These are phyloP conservation scores for Eucera pruinosa DNA, from an alignment of 2,888 invertebrate genomes.

Conservation along the genomic window DNA sequence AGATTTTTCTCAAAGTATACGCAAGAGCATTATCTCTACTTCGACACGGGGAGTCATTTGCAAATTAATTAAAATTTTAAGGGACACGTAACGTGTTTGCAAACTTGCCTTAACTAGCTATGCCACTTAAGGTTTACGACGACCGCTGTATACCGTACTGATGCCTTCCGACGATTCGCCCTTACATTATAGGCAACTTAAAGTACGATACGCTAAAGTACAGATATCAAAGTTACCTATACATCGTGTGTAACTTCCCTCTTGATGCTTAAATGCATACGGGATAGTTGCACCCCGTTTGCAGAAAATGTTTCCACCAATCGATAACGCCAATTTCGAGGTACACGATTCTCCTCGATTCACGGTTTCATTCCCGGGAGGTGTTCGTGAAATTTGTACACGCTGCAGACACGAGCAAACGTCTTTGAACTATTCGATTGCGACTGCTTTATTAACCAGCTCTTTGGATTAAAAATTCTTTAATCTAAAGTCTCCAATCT, in stretches of 20 bases:
- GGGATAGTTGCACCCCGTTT: background rate
- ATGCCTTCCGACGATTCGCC: conserved; percentile 48
- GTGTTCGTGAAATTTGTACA: conserved; percentile 13
- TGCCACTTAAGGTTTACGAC: conserved; percentile 54
- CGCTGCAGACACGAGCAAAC: background rate
- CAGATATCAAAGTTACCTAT: background rate
- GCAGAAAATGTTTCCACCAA: conserved; percentile 35
- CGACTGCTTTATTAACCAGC: conserved; percentile 4
- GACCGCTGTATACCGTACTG: conserved; percentile 26
- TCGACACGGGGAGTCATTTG: conserved; percentile 8
- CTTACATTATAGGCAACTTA: conserved; percentile 10
- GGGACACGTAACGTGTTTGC: conserved; percentile 44
- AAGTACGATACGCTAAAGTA: background rate
- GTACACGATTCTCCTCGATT: background rate
- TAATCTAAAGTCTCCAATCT: background rate
- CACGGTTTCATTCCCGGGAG: background rate
- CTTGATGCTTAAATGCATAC: conserved; percentile 1
- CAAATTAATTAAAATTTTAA: conserved; percentile 63
- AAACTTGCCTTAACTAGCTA: conserved; percentile 52
- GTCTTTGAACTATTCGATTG: background rate
- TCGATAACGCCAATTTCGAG: conserved; percentile 16
- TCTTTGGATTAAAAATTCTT: background rate
- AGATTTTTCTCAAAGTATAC: no score
- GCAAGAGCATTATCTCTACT: no score
- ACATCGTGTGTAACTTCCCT: background rate